Percentiles rank a stretch among this genome's conserved stretches.
These are phyloP conservation scores for Nemurella pictetii DNA, from an alignment of 2,888 invertebrate genomes.

Conservation along the genomic window DNA sequence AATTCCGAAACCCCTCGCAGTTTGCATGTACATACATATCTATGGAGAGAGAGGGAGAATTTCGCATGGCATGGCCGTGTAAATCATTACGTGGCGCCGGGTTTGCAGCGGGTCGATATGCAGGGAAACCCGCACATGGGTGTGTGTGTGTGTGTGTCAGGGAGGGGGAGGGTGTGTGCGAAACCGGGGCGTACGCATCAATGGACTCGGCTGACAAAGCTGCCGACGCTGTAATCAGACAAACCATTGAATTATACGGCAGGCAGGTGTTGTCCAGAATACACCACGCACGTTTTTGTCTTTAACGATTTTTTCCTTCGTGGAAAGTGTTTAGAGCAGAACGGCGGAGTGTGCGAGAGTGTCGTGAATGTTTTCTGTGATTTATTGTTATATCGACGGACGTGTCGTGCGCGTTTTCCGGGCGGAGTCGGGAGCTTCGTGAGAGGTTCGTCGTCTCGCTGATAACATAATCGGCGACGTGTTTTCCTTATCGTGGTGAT, in stretches of 20 bases:
- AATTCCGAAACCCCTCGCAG: neutral
- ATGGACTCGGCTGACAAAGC: neutral
- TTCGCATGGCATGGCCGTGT: neutral
- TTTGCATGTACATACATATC: neutral
- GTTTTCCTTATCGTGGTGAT: neutral
- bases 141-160: no score
- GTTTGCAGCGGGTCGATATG: neutral
- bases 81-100: neutral
- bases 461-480: neutral
- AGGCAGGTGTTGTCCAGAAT: neutral
- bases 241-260: neutral
- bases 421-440: neutral
- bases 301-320: neutral
- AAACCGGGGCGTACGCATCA: neutral
- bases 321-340: neutral
- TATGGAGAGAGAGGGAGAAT: no score
- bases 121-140: neutral
- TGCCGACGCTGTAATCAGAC: neutral
- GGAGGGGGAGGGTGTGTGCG: neutral
- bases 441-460: no score
- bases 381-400: neutral
- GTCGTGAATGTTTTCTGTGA: neutral
- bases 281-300: neutral
- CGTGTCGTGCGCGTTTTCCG: neutral
- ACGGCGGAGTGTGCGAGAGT: neutral